Percentiles rank a stretch among this genome's conserved stretches.
These are phyloP conservation scores for Phenganax marumi DNA, from an alignment of 92 coral and sea anemone species.

Conservation along the genomic window DNA sequence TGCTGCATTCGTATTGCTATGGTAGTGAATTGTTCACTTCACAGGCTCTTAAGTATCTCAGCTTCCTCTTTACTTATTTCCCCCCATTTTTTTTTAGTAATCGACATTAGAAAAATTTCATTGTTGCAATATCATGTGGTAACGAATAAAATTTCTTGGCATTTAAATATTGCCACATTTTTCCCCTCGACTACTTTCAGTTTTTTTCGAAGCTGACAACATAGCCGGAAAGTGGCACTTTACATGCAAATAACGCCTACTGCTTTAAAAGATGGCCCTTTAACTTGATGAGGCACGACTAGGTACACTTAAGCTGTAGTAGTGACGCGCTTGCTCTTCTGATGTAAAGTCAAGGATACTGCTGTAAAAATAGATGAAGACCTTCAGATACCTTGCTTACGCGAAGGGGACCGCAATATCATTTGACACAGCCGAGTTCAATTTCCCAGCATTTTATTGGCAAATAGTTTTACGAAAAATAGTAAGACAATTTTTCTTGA, in stretches of 20 bases:
- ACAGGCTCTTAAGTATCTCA: too few relatives aligned
- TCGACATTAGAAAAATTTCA: not conserved
- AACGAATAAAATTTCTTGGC: not conserved
- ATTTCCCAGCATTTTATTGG: not conserved
- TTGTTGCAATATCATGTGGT: not conserved
- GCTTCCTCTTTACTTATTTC: not conserved
- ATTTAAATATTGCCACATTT: not conserved
- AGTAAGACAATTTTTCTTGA: too few relatives aligned
- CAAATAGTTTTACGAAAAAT: too few relatives aligned
- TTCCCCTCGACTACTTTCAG: not conserved
- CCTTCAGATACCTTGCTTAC: not conserved
- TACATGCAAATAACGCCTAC: constrained; percentile 26
- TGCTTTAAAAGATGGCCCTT: constrained; percentile 16
- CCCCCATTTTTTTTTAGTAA: not conserved
- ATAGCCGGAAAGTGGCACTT: not conserved
- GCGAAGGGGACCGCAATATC: not conserved
- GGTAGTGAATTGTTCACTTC: constrained; percentile 3
- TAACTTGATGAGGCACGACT: not conserved
- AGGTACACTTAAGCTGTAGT: not conserved
- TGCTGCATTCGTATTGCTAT: constrained; percentile 12
- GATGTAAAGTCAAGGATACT: not conserved
- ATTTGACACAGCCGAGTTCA: not conserved
- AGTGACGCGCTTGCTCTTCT: not conserved
- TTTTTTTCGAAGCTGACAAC: not conserved
- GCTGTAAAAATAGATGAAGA: not conserved